Conservation (phyloP, 2,888 invertebrate species). For the Ornithoptera alexandrae region DNA sequence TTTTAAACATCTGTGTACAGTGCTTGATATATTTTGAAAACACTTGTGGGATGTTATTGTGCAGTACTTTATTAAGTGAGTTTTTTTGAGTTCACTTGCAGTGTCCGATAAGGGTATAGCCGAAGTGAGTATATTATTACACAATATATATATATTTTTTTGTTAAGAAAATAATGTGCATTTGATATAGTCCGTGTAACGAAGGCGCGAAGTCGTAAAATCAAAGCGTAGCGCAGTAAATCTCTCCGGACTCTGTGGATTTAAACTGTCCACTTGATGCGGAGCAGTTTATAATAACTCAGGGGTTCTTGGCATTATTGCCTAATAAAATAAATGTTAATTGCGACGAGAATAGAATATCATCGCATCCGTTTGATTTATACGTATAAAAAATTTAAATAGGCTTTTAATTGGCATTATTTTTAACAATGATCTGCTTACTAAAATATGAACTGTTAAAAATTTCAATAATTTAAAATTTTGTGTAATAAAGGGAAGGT, state of each 20-base stretch:
- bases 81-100: slow-evolving; percentile 39
- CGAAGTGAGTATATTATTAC: slow-evolving; percentile 62
- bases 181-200: slow-evolving; percentile 51
- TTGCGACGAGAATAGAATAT: slow-evolving; percentile 27
- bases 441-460: no score
- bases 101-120: slow-evolving; percentile 47
- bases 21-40: slow-evolving; percentile 43
- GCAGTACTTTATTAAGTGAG: slow-evolving; percentile 51
- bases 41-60: slow-evolving; percentile 68
- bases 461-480: no score
- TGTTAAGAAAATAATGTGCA: slow-evolving; percentile 47
- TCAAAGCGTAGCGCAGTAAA: slow-evolving; percentile 73
- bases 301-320: slow-evolving; percentile 55
- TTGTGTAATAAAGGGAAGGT: no score
- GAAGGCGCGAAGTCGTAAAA: slow-evolving; percentile 57
- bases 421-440: no score
- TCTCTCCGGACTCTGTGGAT: slow-evolving; percentile 64
- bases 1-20: slow-evolving; percentile 43
- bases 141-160: slow-evolving; percentile 30
- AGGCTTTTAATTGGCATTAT: slow-evolving; percentile 29
- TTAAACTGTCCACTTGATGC: slow-evolving; percentile 69
- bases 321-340: slow-evolving; percentile 52
- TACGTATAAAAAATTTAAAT: slow-evolving; percentile 25
- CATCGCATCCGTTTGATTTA: slow-evolving; percentile 22
- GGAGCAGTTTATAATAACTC: slow-evolving; percentile 63